Percentiles rank a stretch among this genome's conserved stretches.
These are phyloP conservation scores for Neodiprion virginianus DNA, from an alignment of 1,140 invertebrate species.

Conservation along the genomic window DNA sequence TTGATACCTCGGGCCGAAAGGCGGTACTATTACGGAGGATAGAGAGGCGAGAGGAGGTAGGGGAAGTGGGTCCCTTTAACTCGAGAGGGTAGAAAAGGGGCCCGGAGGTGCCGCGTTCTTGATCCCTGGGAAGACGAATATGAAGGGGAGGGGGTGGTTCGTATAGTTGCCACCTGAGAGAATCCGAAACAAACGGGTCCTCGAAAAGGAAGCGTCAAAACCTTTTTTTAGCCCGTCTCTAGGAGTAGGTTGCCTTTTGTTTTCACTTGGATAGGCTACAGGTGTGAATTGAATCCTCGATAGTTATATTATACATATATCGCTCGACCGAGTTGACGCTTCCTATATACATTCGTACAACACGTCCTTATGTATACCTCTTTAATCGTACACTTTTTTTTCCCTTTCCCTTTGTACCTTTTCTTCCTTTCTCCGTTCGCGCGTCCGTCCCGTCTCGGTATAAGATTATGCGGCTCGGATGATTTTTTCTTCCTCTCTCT, in stretches of 20 bases:
- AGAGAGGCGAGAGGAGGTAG: too few relatives aligned
- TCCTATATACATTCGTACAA: too few relatives aligned
- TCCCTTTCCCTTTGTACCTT: not conserved
- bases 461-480: too few relatives aligned
- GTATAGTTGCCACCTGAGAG: not conserved
- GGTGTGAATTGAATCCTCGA: not conserved
- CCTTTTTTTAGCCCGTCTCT: not conserved
- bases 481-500: too few relatives aligned
- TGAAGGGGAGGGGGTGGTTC: not conserved
- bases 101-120: not conserved
- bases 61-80: not conserved
- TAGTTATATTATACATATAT: not conserved
- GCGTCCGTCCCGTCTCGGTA: too few relatives aligned
- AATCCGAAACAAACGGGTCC: not conserved
- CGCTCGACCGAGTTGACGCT: not conserved
- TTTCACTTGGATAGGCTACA: not conserved
- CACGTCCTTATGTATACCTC: not conserved
- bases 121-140: not conserved
- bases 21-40: too few relatives aligned
- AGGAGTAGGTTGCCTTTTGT: not conserved
- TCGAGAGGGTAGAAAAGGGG: conserved; percentile 4
- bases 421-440: not conserved
- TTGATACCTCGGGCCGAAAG: not conserved
- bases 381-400: not conserved
- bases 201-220: not conserved